These are phyloP conservation scores for Lipophrys pholis DNA, from an alignment of 2,113 vertebrate genomes.

Conservation along the genomic window DNA sequence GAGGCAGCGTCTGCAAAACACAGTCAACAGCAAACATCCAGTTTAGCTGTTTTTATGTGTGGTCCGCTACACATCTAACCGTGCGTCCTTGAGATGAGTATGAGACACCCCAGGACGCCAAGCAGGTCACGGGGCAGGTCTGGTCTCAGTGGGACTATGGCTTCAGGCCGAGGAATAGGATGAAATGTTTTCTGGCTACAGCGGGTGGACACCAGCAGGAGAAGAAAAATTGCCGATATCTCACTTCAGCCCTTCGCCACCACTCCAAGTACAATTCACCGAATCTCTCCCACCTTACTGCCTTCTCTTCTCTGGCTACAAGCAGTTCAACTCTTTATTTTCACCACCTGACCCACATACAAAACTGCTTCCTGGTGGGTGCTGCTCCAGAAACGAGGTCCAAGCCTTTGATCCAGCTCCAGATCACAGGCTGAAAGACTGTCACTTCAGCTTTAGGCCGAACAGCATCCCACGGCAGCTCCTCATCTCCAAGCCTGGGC, in stretches of 20 bases:
- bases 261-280: conserved; percentile 33
- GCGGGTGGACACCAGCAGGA: conserved; percentile 85
- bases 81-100: conserved; percentile 62
- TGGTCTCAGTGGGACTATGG: conserved; percentile 57
- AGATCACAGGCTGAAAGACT: conserved; percentile 76
- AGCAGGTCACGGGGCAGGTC: conserved; percentile 59
- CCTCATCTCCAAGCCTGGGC: conserved; percentile 66
- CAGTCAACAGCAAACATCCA: conserved; percentile 21
- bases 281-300: conserved; percentile 50
- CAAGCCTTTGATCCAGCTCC: conserved; percentile 81
- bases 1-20: not conserved
- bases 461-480: conserved; percentile 69
- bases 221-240: conserved; percentile 32
- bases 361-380: conserved; percentile 80
- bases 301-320: conserved; percentile 57
- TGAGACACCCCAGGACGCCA: conserved; percentile 45
- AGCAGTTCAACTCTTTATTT: conserved; percentile 65
- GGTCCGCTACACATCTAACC: conserved; percentile 22
- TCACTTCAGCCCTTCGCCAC: conserved; percentile 27
- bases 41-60: conserved; percentile 43
- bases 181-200: conserved; percentile 76
- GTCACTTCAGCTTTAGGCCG: conserved; percentile 75
- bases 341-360: conserved; percentile 82
- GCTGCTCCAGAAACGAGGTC: conserved; percentile 80
- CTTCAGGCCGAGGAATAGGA: conserved; percentile 65